phyloP scores from a whole-genome alignment of 2,113 vertebrate species.

The Dinomys branickii region DNA sequence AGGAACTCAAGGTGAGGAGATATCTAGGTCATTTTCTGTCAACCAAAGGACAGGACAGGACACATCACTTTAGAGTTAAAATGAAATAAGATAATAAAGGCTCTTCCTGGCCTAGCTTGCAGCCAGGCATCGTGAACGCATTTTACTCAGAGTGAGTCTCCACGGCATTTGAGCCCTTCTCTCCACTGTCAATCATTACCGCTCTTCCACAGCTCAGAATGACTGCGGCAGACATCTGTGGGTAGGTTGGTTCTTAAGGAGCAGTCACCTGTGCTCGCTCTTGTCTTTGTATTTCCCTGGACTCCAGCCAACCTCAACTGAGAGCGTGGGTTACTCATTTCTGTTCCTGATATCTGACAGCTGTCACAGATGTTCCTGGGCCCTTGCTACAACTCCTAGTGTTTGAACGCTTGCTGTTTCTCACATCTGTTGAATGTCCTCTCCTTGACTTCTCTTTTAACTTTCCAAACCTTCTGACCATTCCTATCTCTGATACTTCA shows the following conservation, averaged over 20 bases:
- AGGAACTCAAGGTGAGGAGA: not conserved
- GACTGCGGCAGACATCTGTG: too few species aligned
- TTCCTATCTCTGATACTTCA: not conserved
- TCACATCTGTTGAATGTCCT: conserved; percentile 54
- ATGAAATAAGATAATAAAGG: not conserved
- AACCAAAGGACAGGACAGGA: not conserved
- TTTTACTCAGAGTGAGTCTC: not conserved
- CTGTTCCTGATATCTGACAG: conserved; percentile 41
- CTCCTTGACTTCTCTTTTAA: conserved; percentile 65
- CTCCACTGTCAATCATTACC: not conserved
- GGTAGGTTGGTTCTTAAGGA: not conserved
- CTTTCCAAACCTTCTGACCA: not conserved
- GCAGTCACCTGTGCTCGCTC: not conserved
- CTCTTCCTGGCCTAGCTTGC: not conserved
- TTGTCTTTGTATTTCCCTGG: conserved; percentile 5
- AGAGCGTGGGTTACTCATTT: conserved; percentile 31
- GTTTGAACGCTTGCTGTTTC: conserved; percentile 50
- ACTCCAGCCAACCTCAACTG: conserved; percentile 19
- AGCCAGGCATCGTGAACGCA: not conserved
- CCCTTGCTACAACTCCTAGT: not conserved
- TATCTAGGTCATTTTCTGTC: not conserved
- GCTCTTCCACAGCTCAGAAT: not conserved
- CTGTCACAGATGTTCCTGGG: conserved; percentile 56
- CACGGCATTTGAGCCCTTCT: not conserved
- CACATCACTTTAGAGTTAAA: not conserved